Evolutionary conservation across 2,797 vertebrate species (phyloP).

Genomic region (Varecia variegata): DNA sequence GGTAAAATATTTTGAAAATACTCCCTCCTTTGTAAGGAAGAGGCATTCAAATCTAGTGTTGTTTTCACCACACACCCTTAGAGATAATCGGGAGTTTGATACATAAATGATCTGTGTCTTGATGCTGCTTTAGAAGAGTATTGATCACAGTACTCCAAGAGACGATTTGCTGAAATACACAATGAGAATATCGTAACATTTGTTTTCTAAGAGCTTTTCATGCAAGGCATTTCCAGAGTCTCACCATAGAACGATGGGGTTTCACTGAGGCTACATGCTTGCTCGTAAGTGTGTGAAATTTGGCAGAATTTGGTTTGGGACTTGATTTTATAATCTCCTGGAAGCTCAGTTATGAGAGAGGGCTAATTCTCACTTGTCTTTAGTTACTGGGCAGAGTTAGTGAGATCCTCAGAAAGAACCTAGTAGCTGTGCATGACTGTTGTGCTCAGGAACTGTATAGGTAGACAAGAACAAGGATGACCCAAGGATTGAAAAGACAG

Average conservation of each 20-base stretch:
- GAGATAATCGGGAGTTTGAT: neutral
- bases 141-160: neutral
- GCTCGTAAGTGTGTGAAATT: neutral
- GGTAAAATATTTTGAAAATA: neutral
- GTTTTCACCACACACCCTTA: neutral
- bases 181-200: neutral
- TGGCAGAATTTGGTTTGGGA: neutral
- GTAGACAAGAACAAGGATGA: neutral
- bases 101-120: neutral
- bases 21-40: neutral
- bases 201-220: neutral
- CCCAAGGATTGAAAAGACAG: neutral
- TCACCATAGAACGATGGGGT: neutral
- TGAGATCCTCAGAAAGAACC: neutral
- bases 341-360: neutral
- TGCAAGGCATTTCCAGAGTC: neutral
- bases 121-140: neutral
- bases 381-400: neutral
- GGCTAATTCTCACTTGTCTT: neutral
- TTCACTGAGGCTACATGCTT: neutral
- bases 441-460: neutral
- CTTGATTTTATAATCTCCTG: neutral
- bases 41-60: neutral
- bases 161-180: neutral
- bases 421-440: accelerated